Evolutionary conservation across 2,113 vertebrate genomes (phyloP), one percentile per base, ranked within the genome.

Genomic region (Anarhynchus alexandrinus): DNA sequence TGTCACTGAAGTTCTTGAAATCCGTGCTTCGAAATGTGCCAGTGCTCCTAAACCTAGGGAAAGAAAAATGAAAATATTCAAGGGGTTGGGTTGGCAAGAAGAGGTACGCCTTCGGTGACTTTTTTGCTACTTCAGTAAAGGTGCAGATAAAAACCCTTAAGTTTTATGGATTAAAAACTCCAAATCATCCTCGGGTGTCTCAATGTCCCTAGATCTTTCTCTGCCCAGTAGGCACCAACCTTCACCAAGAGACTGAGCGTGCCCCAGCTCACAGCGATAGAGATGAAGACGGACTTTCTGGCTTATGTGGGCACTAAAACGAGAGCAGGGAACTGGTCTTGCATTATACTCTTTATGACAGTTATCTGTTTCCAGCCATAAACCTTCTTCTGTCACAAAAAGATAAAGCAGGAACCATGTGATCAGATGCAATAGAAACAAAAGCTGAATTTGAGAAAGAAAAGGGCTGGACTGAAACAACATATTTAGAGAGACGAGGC

Each of bases 1-100:
- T 61, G 43, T 79, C 52, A 69, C 58, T 85, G 47, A 82, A 79
- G 73, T 71, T 78, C 16, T 62, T 78, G 26, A 96, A 95, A 86
- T 78, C 19, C 0, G 0, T 79, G 23, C 55, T 84, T 94, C 87
- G 73, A 96, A 92, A 59, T 49, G 13, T 34, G 12, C 64, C 58
- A 32, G 30, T 29, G 32, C 10, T 62, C 11, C 42, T 42, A 78
- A 67, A 78, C 6, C 6, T 47, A 30, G 32, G 7, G 15, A 34
- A 82, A 61, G 26, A 49, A 85, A 78, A 57, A 12, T 16, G 3
- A 83, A 73, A 51, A 45, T 66, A 77, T 88, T 66, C 26, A 47
- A 19, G 17, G 21, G 4, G 1, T 36, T 69, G 10, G 1, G 52
- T 65, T 92, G 32, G 49, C 16, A 73, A 55, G 61, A 49, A 47